Evolutionary conservation across 64 coral and sea anemone species (phyloP).

Genomic region (Montipora sp.): DNA sequence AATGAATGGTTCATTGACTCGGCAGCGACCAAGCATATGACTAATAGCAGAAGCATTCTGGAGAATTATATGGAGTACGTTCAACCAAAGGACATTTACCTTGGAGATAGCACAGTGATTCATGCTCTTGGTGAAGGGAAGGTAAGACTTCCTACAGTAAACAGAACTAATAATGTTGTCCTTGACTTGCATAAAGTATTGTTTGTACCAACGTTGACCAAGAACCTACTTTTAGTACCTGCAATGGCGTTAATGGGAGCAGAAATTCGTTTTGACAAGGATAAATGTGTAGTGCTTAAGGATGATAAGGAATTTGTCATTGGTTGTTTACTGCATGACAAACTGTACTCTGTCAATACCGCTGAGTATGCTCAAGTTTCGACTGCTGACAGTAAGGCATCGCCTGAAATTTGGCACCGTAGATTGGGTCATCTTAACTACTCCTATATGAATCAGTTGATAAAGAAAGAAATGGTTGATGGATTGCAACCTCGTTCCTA

Average conservation of each 20-base stretch:
- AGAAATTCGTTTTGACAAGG: slow-evolving; percentile 61
- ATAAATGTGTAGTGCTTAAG: slow-evolving; percentile 69
- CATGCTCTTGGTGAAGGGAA: slow-evolving; percentile 64
- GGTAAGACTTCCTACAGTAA: slow-evolving; percentile 61
- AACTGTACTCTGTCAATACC: slow-evolving; percentile 32
- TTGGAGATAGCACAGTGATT: slow-evolving; percentile 80
- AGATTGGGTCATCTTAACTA: slow-evolving; percentile 77
- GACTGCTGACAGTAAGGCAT: slow-evolving; percentile 34
- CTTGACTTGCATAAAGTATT: slow-evolving; percentile 76
- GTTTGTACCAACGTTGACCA: slow-evolving; percentile 79
- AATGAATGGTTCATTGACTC: slow-evolving; percentile 80
- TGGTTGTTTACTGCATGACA: slow-evolving; percentile 30
- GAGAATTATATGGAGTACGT: slow-evolving; percentile 65
- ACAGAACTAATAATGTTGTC: slow-evolving; percentile 37
- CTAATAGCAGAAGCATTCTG: slow-evolving; percentile 59
- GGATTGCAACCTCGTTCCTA: too few relatives aligned
- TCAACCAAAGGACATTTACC: slow-evolving; percentile 69
- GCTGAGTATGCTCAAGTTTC: slow-evolving; percentile 64
- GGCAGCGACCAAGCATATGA: slow-evolving; percentile 77
- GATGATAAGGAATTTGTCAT: slow-evolving; percentile 67
- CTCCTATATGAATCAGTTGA: slow-evolving; percentile 72
- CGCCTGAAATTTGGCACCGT: slow-evolving; percentile 72
- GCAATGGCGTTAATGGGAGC: slow-evolving; percentile 75
- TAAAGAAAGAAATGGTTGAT: slow-evolving; percentile 83
- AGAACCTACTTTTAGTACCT: slow-evolving; percentile 72